Percentiles rank a stretch among this genome's conserved stretches.
These are phyloP conservation scores for Andrena hattorfiana DNA, from an alignment of 2,888 invertebrate species.

Conservation along the genomic window DNA sequence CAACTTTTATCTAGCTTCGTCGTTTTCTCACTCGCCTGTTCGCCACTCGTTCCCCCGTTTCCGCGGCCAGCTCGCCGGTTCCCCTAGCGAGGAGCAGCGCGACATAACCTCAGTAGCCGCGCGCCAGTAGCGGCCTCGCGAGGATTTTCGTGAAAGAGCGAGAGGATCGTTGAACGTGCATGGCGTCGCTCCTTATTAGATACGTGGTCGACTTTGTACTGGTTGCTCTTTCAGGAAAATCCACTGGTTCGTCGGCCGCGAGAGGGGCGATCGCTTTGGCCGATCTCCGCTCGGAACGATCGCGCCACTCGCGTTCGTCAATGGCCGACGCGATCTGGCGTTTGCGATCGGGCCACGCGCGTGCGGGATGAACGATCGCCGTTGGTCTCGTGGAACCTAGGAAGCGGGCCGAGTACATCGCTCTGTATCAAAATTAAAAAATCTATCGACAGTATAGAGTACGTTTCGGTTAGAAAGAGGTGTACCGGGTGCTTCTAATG, in stretches of 20 bases:
- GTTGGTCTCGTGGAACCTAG: constrained; percentile 38
- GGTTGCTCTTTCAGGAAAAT: constrained; percentile 46
- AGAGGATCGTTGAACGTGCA: constrained; percentile 19
- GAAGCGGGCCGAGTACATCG: constrained; percentile 32
- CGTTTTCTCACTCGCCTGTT: constrained; percentile 53
- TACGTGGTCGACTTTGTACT: constrained; percentile 37
- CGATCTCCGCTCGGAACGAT: constrained; percentile 11
- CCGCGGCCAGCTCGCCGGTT: background rate
- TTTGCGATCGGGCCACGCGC: constrained; percentile 21
- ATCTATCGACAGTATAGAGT: constrained; percentile 41
- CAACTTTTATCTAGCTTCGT: constrained; percentile 77
- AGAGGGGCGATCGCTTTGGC: constrained; percentile 36
- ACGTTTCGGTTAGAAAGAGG: constrained; percentile 34
- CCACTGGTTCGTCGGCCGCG: constrained; percentile 27
- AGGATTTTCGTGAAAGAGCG: constrained; percentile 58
- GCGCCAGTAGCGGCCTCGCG: constrained; percentile 50
- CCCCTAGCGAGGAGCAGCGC: constrained; percentile 18
- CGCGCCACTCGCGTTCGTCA: constrained; percentile 42
- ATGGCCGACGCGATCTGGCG: background rate
- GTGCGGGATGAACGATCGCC: constrained; percentile 9
- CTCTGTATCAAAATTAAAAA: constrained; percentile 60
- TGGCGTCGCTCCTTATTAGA: background rate
- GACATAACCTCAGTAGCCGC: constrained; percentile 32
- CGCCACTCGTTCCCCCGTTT: constrained; percentile 1
- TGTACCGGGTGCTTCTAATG: constrained; percentile 12